Conservation (phyloP, 2,888 invertebrate species). For the Ommatoiulus sabulosus region DNA sequence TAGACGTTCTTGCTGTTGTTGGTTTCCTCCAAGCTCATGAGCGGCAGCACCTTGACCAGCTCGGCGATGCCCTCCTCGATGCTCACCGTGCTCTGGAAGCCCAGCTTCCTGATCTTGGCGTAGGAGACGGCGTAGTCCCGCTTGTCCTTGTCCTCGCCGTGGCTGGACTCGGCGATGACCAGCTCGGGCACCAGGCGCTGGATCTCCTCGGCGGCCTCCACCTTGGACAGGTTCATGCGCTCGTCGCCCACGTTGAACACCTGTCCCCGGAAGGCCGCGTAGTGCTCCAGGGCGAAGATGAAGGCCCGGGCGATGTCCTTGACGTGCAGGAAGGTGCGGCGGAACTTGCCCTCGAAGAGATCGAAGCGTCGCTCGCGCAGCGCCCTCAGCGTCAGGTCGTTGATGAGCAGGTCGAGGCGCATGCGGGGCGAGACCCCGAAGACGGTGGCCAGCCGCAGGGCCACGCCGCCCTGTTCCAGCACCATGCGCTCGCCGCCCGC, state of each 20-base stretch:
- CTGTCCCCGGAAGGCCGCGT: conserved; percentile 65
- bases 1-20: conserved; percentile 61
- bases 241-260: conserved; percentile 68
- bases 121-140: conserved; percentile 68
- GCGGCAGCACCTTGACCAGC: conserved; percentile 65
- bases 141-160: conserved; percentile 67
- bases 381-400: conserved; percentile 66
- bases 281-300: conserved; percentile 65
- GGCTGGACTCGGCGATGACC: conserved; percentile 63
- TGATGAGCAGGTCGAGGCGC: conserved; percentile 67
- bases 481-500: conserved; percentile 65
- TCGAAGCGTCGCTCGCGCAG: conserved; percentile 65
- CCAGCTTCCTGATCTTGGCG: conserved; percentile 65
- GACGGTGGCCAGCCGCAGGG: conserved; percentile 66
- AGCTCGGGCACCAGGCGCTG: conserved; percentile 64
- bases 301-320: conserved; percentile 67
- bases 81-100: conserved; percentile 65
- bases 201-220: conserved; percentile 65
- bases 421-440: conserved; percentile 67
- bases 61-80: conserved; percentile 66
- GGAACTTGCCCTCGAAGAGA: conserved; percentile 66
- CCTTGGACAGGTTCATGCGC: conserved; percentile 67
- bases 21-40: conserved; percentile 61
- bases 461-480: conserved; percentile 64
- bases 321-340: conserved; percentile 67